Evolutionary conservation across 2,797 vertebrate genomes (phyloP).

Genomic region (Gymnothorax reevesii): DNA sequence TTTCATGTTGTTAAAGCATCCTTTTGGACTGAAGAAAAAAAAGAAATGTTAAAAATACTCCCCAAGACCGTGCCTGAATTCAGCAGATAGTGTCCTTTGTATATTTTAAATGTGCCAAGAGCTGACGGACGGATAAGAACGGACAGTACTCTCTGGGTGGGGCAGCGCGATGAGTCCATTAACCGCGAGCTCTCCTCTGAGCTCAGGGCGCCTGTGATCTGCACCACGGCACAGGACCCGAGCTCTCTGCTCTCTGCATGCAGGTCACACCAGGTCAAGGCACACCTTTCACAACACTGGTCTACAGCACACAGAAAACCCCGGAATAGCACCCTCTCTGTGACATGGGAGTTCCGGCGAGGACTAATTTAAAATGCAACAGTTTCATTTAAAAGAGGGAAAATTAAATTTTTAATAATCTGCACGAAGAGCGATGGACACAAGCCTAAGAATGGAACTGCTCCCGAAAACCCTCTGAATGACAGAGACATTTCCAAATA

Average conservation of each 20-base stretch:
- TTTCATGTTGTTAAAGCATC: constrained; percentile 7
- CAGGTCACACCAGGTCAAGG: background rate
- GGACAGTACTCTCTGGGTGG: background rate
- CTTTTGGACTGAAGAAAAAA: background rate
- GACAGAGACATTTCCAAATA: background rate
- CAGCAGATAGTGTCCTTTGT: constrained; percentile 2
- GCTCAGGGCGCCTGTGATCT: background rate
- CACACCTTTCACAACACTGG: constrained; percentile 7
- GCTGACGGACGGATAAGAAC: background rate
- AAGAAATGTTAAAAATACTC: background rate
- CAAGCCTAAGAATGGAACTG: background rate
- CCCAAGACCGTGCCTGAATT: background rate
- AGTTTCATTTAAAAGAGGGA: constrained; percentile 6
- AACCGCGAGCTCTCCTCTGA: background rate
- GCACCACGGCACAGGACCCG: background rate
- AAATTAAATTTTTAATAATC: background rate
- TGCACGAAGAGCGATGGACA: background rate
- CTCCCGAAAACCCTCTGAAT: background rate
- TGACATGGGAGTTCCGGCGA: constrained; percentile 6
- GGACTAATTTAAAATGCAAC: background rate
- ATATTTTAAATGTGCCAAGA: constrained; percentile 8
- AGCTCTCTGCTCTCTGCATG: background rate
- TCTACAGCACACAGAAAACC: background rate
- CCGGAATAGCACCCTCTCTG: background rate
- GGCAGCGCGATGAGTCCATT: background rate